Base-by-base conservation (phyloP, 2,888 invertebrate species). In the Slavum lentiscoides region DNA sequence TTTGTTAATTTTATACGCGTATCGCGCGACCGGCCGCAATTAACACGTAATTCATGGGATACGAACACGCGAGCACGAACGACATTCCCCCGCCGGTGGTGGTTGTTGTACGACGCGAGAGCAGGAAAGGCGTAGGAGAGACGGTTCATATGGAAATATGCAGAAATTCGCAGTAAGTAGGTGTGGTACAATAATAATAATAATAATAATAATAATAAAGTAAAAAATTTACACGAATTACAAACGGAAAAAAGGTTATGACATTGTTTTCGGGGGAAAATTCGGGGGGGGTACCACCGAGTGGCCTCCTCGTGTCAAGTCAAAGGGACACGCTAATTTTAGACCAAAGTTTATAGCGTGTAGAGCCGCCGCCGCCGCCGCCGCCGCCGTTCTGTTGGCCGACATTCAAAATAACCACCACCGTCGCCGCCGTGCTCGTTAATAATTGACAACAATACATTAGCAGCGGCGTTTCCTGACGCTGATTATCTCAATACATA, bases 31-130 rank as follows among this genome's bases (percentile, higher is more conserved):
- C 59, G 53, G 55, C 62, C 58, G 19, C 77, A 77, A 77, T 77
- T 77, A 77, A 77, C 77, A 77, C 77, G 53, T 77, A 77, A 77
- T 77, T 77, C 77, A 77, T 77, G 77, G 62, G 62, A 23, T 77
- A 70, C 23, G 37, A 64, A 77, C 77, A 77, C 55, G 77, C 77
- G 19, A 75, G 11, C 74, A 75, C 66, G 66, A 77, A 77, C 23
- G n/a, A 11, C 30, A 30, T 37, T n/a, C 30, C 21, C 19, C 23
- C 17, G 19, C n/a, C n/a, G 30, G 1, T 30, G 4, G 30, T 4
- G 30, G 30, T 30, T 30, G 30, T 30, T 30, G 30, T 30, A 30
- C 30, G 4, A n/a, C n/a, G n/a, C n/a, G 30, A 2, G 30, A 30
- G 4, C 30, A 30, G 30, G 30, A 30, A 30, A 30, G 30, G 30